Evolutionary conservation across 1,140 invertebrate species (phyloP), one percentile per base, ranked within the genome.

Genomic region (Manduca sexta): DNA sequence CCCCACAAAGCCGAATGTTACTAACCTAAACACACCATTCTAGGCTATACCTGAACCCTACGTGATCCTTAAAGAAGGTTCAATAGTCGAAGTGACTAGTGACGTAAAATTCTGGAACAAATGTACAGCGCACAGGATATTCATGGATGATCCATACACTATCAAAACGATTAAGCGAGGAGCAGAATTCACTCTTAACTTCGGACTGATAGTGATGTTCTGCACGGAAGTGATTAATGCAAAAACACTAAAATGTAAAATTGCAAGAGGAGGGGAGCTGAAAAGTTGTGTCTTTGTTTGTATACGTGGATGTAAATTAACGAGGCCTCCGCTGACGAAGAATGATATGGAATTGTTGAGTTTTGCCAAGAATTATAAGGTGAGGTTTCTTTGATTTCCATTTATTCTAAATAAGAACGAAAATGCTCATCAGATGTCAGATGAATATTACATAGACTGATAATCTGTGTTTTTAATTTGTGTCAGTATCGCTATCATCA

Each of bases 301-400:
- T 33, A 29, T 69, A 17, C 53, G 65, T 29, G 65, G 61, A 6
- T 31, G 60, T 1, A 64, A 30, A 45, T 37, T 45, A 21, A 16
- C 16, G 2, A 64, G 49, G 35, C 56, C 53, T 31, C 15, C 49
- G 0, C 18, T 69, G 12, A 40, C 34, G 10, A 56, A 54, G 21
- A 52, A 37, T 7, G 59, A 69, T 43, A 40, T 62, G 37, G 49
- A 52, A 11, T 34, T 64, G 29, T 50, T 69, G 13, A 38, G 49
- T 29, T 69, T 64, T 44, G 65, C 56, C n/a, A 61, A 54, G 45
- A 49, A 62, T 31, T 53, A 53, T 49, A 38, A 54, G 34, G 64
- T 67, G 45, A 3, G 34, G 12, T 5, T 12, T 35, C 7, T 29
- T 13, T 29, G 3, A 21, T 21, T 3, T 21, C 11, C n/a, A 41